Evolutionary conservation across 2,797 vertebrate species (phyloP).

Genomic region (Emys orbicularis): DNA sequence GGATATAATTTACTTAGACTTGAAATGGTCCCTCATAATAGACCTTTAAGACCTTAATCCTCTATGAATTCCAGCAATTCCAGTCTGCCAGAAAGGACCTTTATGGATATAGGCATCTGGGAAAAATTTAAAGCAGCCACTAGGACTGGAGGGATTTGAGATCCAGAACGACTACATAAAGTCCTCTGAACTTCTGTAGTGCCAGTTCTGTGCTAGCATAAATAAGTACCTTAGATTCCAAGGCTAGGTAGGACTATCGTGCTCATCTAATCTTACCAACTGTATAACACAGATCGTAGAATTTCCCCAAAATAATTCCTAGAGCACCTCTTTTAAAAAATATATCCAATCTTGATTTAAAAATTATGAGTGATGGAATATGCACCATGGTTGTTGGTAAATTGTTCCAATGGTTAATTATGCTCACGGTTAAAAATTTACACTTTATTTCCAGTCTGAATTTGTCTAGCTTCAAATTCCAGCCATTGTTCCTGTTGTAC

Average conservation of each 20-base stretch:
- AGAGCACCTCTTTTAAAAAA: background rate
- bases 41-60: background rate
- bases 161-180: background rate
- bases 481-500: background rate
- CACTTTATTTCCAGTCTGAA: background rate
- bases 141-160: background rate
- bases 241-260: background rate
- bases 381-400: background rate
- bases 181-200: background rate
- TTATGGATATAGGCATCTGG: rapidly evolving
- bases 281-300: background rate
- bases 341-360: background rate
- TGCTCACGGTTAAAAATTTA: background rate
- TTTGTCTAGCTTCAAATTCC: background rate
- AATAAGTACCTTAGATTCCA: background rate
- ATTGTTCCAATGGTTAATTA: background rate
- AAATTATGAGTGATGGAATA: background rate
- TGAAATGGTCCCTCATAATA: background rate
- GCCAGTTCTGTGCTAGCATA: background rate
- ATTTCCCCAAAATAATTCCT: background rate
- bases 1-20: background rate
- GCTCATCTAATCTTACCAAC: background rate
- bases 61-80: background rate
- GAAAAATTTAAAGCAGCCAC: background rate
- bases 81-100: background rate